phyloP scores from a whole-genome alignment of 2,113 vertebrate genomes.

The Spermophilus dauricus region DNA sequence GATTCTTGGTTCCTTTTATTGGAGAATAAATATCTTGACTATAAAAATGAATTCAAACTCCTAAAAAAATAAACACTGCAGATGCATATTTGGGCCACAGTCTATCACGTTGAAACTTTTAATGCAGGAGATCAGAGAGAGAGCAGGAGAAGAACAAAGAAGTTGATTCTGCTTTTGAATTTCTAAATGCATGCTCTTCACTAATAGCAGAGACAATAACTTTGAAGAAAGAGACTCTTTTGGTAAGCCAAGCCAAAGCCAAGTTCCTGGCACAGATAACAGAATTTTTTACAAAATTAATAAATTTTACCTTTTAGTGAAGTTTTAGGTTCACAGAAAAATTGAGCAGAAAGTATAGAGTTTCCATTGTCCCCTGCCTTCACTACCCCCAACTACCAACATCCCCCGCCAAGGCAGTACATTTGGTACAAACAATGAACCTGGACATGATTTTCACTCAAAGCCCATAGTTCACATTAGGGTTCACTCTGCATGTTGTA shows the following conservation, averaged over 20 bases:
- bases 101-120: neutral
- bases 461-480: neutral
- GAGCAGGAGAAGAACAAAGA: neutral
- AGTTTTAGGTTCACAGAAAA: neutral
- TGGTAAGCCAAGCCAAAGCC: neutral
- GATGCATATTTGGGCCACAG: neutral
- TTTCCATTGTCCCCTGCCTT: neutral
- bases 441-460: neutral
- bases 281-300: neutral
- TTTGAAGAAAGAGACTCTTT: neutral
- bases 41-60: conserved; percentile 11
- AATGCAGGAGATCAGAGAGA: neutral
- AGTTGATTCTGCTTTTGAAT: neutral
- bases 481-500: neutral
- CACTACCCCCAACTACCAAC: neutral
- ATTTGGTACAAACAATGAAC: neutral
- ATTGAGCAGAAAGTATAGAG: neutral
- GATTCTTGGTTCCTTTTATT: neutral
- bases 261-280: neutral
- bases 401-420: neutral
- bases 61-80: neutral
- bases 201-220: neutral
- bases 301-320: neutral
- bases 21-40: neutral
- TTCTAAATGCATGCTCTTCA: neutral